Evolutionary conservation across 2,113 vertebrate species (phyloP), one percentile per base, ranked within the genome.

Genomic region (Ranitomeya imitator): DNA sequence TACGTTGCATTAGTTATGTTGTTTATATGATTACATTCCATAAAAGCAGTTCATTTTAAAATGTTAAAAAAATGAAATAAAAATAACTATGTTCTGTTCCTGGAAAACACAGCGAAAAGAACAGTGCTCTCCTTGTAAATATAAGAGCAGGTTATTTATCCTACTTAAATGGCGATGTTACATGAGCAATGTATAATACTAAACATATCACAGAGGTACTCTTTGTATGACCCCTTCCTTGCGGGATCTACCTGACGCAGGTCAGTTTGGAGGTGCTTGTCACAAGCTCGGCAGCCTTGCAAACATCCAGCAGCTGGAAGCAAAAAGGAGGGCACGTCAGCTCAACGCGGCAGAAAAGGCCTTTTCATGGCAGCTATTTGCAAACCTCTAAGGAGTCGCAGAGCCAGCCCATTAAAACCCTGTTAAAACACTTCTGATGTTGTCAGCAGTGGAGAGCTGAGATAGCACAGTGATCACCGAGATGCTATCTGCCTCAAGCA

Each of bases 341-440:
- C 95, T 94, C 94, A 89, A 92, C 94, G 94, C 91, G 79, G 93
- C 93, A 92, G 90, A 88, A 95, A 91, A 92, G 93, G 94, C 92
- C 93, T 93, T 95, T 95, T 95, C 94, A 92, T 93, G 0, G 95
- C 95, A 95, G 96, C 96, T 96, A 93, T 97, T 97, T 97, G 95
- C 95, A 97, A 97, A 92, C 95, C 97, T 97, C 96, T 93, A 95
- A 96, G 95, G 97, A 97, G 95, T 94, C 91, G 87, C 93, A 92
- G 95, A 95, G 95, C 92, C 94, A 94, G 96, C 95, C 97, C 98
- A 99, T 99, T 99, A 99, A 99, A 99, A 96, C 96, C 95, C 97
- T 99, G 98, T 99, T 97, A 98, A 99, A 98, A 98, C 97, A 99
- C 97, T 99, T 97, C 96, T 97, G 96, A 96, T 97, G 96, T 97